Percentiles rank a stretch among this genome's conserved stretches.
Conservation (phyloP, 1,140 invertebrate genomes). For the Nymphalis io region DNA sequence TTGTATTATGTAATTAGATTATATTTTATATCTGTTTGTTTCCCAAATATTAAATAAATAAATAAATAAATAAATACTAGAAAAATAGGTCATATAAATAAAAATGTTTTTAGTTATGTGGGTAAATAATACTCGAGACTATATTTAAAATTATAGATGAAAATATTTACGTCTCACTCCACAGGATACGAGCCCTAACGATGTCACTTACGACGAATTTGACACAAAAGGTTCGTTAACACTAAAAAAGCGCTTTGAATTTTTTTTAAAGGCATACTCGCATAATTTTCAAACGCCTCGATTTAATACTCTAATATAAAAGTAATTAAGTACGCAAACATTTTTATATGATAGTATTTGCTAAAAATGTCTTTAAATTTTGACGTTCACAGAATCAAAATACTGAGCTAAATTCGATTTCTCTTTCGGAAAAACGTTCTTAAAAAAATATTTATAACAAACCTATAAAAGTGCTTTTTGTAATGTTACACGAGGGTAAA, state of each 20-base stretch:
- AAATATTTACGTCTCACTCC: background rate
- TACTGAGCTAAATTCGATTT: background rate
- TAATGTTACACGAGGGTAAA: too few species aligned
- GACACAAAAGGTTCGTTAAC: slow-evolving; percentile 14
- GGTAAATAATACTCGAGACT: background rate
- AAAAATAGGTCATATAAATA: too few species aligned
- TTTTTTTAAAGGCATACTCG: slow-evolving; percentile 3
- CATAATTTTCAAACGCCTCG: background rate
- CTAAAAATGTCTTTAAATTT: background rate
- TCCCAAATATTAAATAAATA: too few species aligned
- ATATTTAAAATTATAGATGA: background rate
- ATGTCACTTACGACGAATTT: slow-evolving; percentile 21
- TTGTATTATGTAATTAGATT: too few species aligned
- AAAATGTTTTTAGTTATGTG: too few species aligned
- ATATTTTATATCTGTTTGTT: too few species aligned
- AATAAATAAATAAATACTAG: too few species aligned
- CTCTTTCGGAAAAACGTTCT: background rate
- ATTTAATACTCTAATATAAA: too few species aligned
- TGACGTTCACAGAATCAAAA: background rate
- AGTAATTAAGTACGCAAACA: too few species aligned
- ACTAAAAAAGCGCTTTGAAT: slow-evolving; percentile 9
- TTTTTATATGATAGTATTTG: too few species aligned
- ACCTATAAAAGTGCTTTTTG: too few species aligned
- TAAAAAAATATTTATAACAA: background rate
- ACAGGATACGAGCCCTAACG: slow-evolving; percentile 9